Conservation (phyloP, 2,797 vertebrate genomes). For the Knipowitschia caucasica region DNA sequence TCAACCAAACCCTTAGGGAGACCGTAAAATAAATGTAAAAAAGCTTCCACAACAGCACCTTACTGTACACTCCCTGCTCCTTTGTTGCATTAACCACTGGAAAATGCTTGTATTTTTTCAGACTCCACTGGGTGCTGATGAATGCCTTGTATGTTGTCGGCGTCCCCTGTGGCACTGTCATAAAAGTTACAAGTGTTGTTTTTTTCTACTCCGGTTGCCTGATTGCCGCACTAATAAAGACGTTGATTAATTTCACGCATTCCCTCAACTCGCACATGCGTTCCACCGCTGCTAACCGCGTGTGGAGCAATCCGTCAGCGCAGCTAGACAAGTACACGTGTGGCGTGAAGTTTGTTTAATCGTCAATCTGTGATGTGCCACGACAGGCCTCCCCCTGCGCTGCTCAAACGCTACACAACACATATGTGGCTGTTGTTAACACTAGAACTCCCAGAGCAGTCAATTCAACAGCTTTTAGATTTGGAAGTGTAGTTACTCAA, state of each 20-base stretch:
- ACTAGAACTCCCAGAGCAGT: no score
- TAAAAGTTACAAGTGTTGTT: constrained; percentile 63
- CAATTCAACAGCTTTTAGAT: no score
- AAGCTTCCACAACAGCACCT: constrained; percentile 53
- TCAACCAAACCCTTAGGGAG: constrained; percentile 42
- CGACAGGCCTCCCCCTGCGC: constrained; percentile 5
- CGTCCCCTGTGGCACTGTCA: constrained; percentile 36
- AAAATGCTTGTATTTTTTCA: constrained; percentile 34
- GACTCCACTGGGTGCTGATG: constrained; percentile 28
- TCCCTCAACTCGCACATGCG: constrained; percentile 34
- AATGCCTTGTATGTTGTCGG: constrained; percentile 56
- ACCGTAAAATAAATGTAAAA: constrained; percentile 56
- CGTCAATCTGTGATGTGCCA: constrained; percentile 14
- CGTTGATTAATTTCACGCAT: constrained; percentile 55
- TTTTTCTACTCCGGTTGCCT: constrained; percentile 28
- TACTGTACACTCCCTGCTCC: constrained; percentile 53
- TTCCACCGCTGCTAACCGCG: constrained; percentile 3
- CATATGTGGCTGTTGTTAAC: no score
- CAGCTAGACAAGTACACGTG: not conserved
- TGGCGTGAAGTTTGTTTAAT: constrained; percentile 12
- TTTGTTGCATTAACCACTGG: constrained; percentile 61
- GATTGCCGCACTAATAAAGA: constrained; percentile 46
- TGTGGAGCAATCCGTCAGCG: constrained; percentile 14
- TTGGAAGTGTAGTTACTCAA: no score
- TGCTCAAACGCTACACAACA: no score